Percentiles rank a stretch among this genome's conserved stretches.
phyloP scores from a whole-genome alignment of 2,888 invertebrate species.

The Orchesellides sinensis region DNA sequence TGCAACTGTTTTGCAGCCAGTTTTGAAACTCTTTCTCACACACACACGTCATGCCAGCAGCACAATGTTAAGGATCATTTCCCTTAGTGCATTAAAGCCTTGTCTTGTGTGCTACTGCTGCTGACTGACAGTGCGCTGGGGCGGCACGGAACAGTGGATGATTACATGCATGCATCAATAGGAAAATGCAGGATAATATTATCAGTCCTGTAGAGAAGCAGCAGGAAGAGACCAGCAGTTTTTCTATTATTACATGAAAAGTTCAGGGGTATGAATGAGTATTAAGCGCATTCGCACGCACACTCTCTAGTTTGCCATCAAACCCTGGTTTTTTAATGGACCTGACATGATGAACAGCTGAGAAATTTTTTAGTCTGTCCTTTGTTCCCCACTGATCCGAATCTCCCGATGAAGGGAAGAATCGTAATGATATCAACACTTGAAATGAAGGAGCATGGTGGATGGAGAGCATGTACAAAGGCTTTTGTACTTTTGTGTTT shows the following conservation, averaged over 20 bases:
- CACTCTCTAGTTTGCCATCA: neutral
- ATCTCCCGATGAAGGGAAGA: slow-evolving; percentile 19
- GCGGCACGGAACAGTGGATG: slow-evolving; percentile 38
- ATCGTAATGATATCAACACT: slow-evolving; percentile 60
- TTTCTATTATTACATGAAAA: slow-evolving; percentile 53
- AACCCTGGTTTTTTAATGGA: slow-evolving; percentile 34
- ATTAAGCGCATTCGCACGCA: slow-evolving; percentile 16
- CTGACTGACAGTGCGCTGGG: slow-evolving; percentile 33
- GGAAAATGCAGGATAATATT: slow-evolving; percentile 18
- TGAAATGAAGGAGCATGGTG: slow-evolving; percentile 8
- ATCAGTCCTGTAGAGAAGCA: slow-evolving; percentile 34
- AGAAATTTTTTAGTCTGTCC: slow-evolving; percentile 32
- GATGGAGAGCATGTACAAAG: neutral
- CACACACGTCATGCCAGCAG: slow-evolving; percentile 39
- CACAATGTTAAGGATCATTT: slow-evolving; percentile 57
- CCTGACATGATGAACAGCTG: slow-evolving; percentile 52
- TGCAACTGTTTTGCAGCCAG: neutral
- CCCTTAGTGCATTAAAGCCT: neutral
- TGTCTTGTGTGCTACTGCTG: neutral
- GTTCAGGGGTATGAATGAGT: slow-evolving; percentile 41
- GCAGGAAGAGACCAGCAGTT: slow-evolving; percentile 33
- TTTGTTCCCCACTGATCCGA: slow-evolving; percentile 54
- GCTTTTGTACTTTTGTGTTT: neutral
- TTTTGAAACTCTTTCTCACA: slow-evolving; percentile 2
- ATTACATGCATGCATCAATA: slow-evolving; percentile 56